Evolutionary conservation across 2,888 invertebrate species (phyloP).

Genomic region (Lamproptera curius): DNA sequence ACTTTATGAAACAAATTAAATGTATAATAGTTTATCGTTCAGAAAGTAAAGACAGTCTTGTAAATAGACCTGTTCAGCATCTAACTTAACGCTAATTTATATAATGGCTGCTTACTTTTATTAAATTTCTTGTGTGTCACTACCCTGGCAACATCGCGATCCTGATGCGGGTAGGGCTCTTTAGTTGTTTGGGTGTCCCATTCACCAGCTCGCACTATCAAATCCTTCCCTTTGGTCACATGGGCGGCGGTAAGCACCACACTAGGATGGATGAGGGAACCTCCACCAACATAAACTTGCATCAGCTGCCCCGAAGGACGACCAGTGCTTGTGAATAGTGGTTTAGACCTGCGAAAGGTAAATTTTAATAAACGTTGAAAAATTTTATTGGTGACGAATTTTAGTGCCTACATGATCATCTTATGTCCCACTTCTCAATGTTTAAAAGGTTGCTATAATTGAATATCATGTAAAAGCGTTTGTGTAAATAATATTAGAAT

Average conservation of each 20-base stretch:
- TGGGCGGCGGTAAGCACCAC: slow-evolving; percentile 88
- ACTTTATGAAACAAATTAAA: too few species aligned
- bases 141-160: slow-evolving; percentile 54
- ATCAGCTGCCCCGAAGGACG: background rate
- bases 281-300: slow-evolving; percentile 69
- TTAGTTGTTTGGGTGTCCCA: slow-evolving; percentile 88
- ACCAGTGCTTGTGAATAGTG: background rate
- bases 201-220: slow-evolving; percentile 83
- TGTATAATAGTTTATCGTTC: too few species aligned
- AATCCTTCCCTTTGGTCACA: slow-evolving; percentile 33
- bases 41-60: too few species aligned
- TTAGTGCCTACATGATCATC: too few species aligned
- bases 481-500: too few species aligned
- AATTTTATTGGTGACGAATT: too few species aligned
- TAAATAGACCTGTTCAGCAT: too few species aligned
- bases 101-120: slow-evolving; percentile 12
- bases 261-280: slow-evolving; percentile 82
- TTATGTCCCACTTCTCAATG: too few species aligned
- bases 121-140: slow-evolving; percentile 79
- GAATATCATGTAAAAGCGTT: too few species aligned
- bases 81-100: too few species aligned
- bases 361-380: too few species aligned
- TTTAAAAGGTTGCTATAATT: too few species aligned
- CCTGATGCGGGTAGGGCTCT: slow-evolving; percentile 84
- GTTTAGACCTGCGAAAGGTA: background rate